Conservation (phyloP, 2,797 vertebrate genomes). For the Anguilla anguilla region DNA sequence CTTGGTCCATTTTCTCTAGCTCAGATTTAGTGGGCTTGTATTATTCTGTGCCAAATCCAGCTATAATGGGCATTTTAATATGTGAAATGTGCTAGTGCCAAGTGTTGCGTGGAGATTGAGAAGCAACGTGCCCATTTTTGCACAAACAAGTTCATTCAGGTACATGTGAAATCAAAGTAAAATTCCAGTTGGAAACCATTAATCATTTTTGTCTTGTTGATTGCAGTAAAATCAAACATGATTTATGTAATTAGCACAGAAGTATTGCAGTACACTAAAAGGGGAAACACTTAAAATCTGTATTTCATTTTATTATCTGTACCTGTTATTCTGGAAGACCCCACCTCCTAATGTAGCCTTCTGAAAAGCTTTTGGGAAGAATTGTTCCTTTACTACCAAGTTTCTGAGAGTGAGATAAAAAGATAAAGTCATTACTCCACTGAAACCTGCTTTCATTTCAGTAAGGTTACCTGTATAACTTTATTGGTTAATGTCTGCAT, state of each 20-base stretch:
- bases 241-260: constrained; percentile 16
- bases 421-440: constrained; percentile 44
- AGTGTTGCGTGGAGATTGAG: constrained; percentile 55
- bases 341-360: neutral
- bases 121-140: constrained; percentile 61
- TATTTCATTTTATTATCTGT: neutral
- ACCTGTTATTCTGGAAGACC: neutral
- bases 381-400: constrained; percentile 2
- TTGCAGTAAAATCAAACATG: neutral
- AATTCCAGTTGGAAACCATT: constrained; percentile 44
- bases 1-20: constrained; percentile 45
- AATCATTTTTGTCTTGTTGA: constrained; percentile 31
- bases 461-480: constrained; percentile 46
- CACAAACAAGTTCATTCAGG: constrained; percentile 54
- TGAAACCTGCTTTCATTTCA: constrained; percentile 53
- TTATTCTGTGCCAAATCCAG: constrained; percentile 73
- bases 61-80: constrained; percentile 63
- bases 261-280: constrained; percentile 26
- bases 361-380: constrained; percentile 17
- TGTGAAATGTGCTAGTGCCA: constrained; percentile 62
- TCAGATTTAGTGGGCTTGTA: constrained; percentile 74
- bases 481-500: constrained; percentile 59
- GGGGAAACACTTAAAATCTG: neutral
- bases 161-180: constrained; percentile 51
- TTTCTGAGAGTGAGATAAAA: constrained; percentile 48